Base-by-base conservation (phyloP, 2,113 vertebrate genomes). In the Platichthys flesus region DNA sequence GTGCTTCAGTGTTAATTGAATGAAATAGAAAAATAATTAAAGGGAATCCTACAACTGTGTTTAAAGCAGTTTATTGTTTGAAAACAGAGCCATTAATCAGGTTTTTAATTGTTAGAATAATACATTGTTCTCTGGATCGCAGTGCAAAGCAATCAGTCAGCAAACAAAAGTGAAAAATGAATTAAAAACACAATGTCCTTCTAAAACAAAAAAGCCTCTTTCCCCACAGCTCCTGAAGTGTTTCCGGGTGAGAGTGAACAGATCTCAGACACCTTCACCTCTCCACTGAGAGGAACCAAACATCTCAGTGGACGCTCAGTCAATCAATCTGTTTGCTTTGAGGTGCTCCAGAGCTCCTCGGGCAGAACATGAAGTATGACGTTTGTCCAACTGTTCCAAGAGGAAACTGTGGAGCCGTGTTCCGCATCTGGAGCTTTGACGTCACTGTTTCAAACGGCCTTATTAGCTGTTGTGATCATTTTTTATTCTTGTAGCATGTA, bases 41-140 rank as follows among this genome's bases (percentile, higher is more conserved):
- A 24, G 42, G 56, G 12, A 79, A 70, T 55, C 47, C 74, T 73
- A 60, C 24, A 12, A 0, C 4, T 64, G 10, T 20, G 51, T 59
- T 82, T 72, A 26, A 66, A 31, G 1, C 57, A 68, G 72, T 78
- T 79, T 75, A 23, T 40, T 64, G 52, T 74, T 23, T 10, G 60
- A 77, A 80, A 85, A 84, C 72, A 72, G 60, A 55, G 18, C 9
- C 42, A 65, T 81, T 78, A 74, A 86, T 90, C 82, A 89, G 16
- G 69, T 55, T 69, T 56, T 74, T 79, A 59, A 81, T 65, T 18
- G 47, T 26, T 57, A 37, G 47, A 58, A 69, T 82, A 85, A 85
- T 20, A 67, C 79, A 76, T 52, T 61, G 6, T 10, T 67, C 68
- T 72, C 42, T 35, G 52, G 72, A 71, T 64, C 24, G 56, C 71